phyloP scores from a whole-genome alignment of 2,113 vertebrate species.

The Proteles cristata region DNA sequence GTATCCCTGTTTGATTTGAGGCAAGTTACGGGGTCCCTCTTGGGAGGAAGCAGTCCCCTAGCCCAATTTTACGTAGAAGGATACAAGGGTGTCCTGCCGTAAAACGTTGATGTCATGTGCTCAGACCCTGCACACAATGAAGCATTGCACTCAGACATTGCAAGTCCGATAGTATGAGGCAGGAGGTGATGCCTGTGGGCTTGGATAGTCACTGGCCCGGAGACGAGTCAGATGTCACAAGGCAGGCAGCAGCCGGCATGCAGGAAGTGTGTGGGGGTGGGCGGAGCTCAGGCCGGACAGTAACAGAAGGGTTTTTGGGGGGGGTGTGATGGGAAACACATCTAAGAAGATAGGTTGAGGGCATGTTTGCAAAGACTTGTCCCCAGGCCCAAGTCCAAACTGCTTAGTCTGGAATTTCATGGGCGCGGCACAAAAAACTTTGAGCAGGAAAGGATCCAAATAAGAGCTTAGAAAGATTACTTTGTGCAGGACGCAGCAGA shows the following conservation, averaged over 20 bases:
- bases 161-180: neutral
- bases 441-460: neutral
- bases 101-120: neutral
- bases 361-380: neutral
- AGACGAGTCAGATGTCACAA: neutral
- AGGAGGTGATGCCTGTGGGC: neutral
- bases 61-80: neutral
- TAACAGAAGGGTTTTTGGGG: neutral
- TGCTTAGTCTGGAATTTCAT: neutral
- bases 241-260: neutral
- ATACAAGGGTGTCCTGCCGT: neutral
- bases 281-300: neutral
- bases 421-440: neutral
- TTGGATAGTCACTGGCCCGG: neutral
- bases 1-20: neutral
- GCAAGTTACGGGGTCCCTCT: neutral
- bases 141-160: neutral
- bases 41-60: neutral
- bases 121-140: neutral
- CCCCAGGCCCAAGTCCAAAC: neutral
- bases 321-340: neutral
- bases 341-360: neutral
- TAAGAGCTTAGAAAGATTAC: neutral
- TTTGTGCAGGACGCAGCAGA: neutral
- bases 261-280: neutral